Evolutionary conservation across 2,113 vertebrate species (phyloP), one percentile per base, ranked within the genome.

Genomic region (Alethe diademata): DNA sequence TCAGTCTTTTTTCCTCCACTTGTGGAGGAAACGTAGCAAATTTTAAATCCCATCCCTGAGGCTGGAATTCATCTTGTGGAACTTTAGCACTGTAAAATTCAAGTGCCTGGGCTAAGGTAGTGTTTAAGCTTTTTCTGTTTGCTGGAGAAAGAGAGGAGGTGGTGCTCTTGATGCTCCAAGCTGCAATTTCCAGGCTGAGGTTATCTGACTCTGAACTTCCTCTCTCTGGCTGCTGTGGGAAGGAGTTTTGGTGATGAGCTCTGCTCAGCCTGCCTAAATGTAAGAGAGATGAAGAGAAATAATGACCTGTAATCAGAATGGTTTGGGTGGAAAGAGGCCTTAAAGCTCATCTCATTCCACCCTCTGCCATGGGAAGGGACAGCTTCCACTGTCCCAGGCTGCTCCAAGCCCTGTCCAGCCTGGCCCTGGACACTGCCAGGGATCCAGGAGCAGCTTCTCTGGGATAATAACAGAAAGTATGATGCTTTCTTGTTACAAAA

Each of bases 11-110:
- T 64, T 16, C 36, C 26, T 29, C 25, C 40, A 2, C 40, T n/a
- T 62, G 11, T 6, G 28, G n/a, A 69, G 40, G 47, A 86, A 73
- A 56, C 0, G 0, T 1, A n/a, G 25, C 5, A 0, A 47, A 67
- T 56, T 75, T 40, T 38, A 45, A 71, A 71, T 70, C 51, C 61
- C 9, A 1, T 74, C 51, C 29, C 11, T 7, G 35, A 69, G 36
- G 36, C 45, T 76, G 72, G 24, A 43, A 12, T 78, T 84, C 2
- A 1, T n/a, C 6, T 58, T 36, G 22, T 9, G 25, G 25, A n/a
- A n/a, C 5, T 33, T 62, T 8, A 31, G 47, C 9, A 9, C 4
- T 29, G 35, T 56, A 5, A 18, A 69, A 50, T 1, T 17, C 28
- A 50, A 67, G 31, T 35, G 35, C 43, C 22, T 50, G 36, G 9